A percentile compares a stretch with the other conserved stretches of the same genome.
These are phyloP conservation scores for Bombycilla garrulus DNA, from an alignment of 2,113 vertebrate genomes.

Conservation along the genomic window DNA sequence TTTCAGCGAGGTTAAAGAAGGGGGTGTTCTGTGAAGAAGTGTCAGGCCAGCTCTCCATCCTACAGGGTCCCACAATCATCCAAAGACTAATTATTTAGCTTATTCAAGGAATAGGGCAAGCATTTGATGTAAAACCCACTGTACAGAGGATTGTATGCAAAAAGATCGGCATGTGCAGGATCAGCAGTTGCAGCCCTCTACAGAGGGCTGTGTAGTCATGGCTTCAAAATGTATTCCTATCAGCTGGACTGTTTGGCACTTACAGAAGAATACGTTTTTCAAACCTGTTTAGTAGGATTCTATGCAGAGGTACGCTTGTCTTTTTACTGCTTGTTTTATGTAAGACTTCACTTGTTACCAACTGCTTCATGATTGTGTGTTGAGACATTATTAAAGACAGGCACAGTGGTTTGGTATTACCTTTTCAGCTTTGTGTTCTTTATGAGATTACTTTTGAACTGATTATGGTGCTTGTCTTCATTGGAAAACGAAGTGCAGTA, in stretches of 20 bases:
- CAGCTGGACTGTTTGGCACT: constrained; percentile 30
- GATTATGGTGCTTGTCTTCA: background rate
- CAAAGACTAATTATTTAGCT: background rate
- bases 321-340: background rate
- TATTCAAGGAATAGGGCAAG: background rate
- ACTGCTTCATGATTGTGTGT: constrained; percentile 7
- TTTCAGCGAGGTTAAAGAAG: background rate
- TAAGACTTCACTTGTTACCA: constrained; percentile 22
- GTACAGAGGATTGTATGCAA: background rate
- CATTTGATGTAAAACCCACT: background rate
- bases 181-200: background rate
- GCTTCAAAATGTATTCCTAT: background rate
- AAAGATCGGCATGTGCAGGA: background rate
- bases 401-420: background rate
- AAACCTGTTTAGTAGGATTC: background rate
- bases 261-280: background rate
- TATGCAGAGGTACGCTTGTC: constrained; percentile 7
- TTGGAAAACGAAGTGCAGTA: constrained; percentile 16
- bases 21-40: background rate
- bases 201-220: background rate
- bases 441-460: background rate
- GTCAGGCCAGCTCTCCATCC: background rate
- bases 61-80: background rate
- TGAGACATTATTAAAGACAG: constrained; percentile 5
- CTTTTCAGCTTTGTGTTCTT: constrained; percentile 48